Percentiles rank a stretch among this genome's conserved stretches.
Conservation (phyloP, 2,888 invertebrate species). For the Lamellibrachia columna region DNA sequence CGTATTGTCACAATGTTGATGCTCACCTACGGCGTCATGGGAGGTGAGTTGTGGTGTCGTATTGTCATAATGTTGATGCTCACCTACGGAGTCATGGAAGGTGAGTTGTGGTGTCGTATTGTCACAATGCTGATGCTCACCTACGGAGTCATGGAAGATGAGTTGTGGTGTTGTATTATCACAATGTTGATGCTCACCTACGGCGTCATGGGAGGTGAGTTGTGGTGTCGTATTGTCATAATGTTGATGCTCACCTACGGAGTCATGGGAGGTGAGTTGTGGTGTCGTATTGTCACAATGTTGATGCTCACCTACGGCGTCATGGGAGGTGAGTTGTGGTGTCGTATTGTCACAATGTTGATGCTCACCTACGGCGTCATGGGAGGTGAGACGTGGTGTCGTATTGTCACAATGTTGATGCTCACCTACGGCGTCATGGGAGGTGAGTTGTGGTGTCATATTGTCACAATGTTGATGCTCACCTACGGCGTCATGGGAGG, state of each 20-base stretch:
- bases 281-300: constrained; percentile 67
- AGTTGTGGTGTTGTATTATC: neutral
- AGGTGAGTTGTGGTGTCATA: too few species aligned
- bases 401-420: neutral
- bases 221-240: too few species aligned
- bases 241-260: constrained; percentile 87
- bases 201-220: too few species aligned
- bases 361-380: neutral
- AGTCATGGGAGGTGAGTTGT: constrained; percentile 78
- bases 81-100: constrained; percentile 18
- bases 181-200: neutral
- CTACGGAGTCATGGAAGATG: neutral
- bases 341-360: neutral
- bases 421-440: too few species aligned
- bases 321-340: constrained; percentile 13
- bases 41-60: constrained; percentile 72
- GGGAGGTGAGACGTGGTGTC: neutral
- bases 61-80: neutral
- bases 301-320: neutral
- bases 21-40: constrained; percentile 84
- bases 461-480: constrained; percentile 75
- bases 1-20: constrained; percentile 72
- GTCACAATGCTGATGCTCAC: neutral
- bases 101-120: neutral
- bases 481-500: constrained; percentile 88